Conservation (phyloP, 1,140 invertebrate genomes). For the Drosophila tani region DNA sequence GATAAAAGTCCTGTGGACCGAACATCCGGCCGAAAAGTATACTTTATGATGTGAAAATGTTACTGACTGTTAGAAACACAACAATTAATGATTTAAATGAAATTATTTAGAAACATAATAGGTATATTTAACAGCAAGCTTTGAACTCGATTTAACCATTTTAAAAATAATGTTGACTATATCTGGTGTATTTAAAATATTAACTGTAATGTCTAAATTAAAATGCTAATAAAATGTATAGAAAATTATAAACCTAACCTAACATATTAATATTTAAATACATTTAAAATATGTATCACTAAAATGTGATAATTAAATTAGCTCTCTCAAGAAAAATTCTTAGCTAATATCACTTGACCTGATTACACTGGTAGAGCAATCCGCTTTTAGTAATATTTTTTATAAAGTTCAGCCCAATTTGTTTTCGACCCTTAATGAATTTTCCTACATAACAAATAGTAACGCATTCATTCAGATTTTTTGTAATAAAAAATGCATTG, state of each 20-base stretch:
- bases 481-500: constrained; percentile 61
- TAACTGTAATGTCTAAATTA: no score
- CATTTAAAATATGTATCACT: no score
- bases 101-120: neutral
- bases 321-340: no score
- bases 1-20: constrained; percentile 23
- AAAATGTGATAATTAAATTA: no score
- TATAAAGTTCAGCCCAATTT: neutral
- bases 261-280: no score
- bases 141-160: neutral
- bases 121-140: no score
- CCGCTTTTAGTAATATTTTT: neutral
- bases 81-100: neutral
- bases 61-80: neutral
- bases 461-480: constrained; percentile 53
- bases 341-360: no score
- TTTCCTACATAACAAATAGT: constrained; percentile 44
- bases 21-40: constrained; percentile 16
- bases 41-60: constrained; percentile 11
- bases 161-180: neutral
- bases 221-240: no score
- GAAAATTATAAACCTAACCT: no score
- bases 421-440: constrained; percentile 11
- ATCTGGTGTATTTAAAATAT: no score
- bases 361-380: no score